These are phyloP conservation scores for Caenorhabditis virilis DNA, from an alignment of 2,888 invertebrate genomes.

Conservation along the genomic window DNA sequence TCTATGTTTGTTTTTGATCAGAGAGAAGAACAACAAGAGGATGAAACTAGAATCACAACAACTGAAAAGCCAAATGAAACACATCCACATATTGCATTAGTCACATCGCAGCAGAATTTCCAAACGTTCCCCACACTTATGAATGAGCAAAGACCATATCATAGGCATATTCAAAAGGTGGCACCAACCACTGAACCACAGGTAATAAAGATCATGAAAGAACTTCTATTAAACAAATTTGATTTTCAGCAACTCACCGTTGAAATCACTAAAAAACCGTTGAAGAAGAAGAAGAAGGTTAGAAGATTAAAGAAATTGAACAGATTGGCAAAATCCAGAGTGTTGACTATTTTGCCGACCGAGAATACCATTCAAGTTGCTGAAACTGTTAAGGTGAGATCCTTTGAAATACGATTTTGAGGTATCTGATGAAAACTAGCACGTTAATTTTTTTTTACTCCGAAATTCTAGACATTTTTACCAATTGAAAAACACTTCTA, in stretches of 20 bases:
- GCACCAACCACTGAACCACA: background rate
- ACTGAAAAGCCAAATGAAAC: slow-evolving; percentile 7
- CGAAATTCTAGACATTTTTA: no score
- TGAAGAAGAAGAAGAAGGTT: slow-evolving; percentile 19
- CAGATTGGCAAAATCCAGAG: slow-evolving; percentile 21
- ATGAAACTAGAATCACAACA: background rate
- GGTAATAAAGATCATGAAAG: no score
- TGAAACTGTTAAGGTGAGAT: no score
- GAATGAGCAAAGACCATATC: slow-evolving; percentile 24
- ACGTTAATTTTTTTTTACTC: no score
- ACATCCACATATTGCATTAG: slow-evolving; percentile 20
- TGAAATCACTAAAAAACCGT: slow-evolving; percentile 22
- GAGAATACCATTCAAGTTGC: no score
- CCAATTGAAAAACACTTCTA: no score
- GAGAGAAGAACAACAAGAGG: slow-evolving; percentile 3
- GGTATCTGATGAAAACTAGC: no score
- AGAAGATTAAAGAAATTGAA: slow-evolving; percentile 32
- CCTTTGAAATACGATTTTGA: no score
- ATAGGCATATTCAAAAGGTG: background rate
- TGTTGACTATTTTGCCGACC: background rate
- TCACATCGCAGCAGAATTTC: slow-evolving; percentile 31
- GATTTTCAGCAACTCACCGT: slow-evolving; percentile 13
- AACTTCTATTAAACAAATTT: no score
- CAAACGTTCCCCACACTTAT: slow-evolving; percentile 33
- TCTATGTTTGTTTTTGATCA: slow-evolving; percentile 30